Percentiles rank a stretch among this genome's conserved stretches.
phyloP scores from a whole-genome alignment of 2,888 invertebrate species.

The Flexamia atlantica region DNA sequence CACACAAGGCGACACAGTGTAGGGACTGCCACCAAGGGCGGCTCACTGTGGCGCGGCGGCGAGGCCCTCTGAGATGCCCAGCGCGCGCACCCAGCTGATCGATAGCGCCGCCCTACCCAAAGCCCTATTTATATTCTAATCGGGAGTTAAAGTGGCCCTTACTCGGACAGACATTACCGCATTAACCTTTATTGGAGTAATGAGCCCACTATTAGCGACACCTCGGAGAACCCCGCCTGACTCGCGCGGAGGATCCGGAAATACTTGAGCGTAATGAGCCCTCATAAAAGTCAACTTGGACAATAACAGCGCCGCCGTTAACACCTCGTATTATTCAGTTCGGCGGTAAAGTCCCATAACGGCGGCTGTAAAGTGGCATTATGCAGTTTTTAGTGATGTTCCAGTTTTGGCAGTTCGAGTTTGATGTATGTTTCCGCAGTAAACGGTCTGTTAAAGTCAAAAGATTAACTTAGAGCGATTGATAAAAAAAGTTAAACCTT shows the following conservation, averaged over 20 bases:
- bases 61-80: neutral
- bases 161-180: constrained; percentile 44
- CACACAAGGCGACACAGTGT: neutral
- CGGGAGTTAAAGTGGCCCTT: constrained; percentile 48
- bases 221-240: neutral
- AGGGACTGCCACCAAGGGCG: neutral
- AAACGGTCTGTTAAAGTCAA: too few species aligned
- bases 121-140: constrained; percentile 55
- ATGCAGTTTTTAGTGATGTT: neutral
- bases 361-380: neutral
- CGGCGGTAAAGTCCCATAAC: neutral
- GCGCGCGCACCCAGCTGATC: constrained; percentile 29
- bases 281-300: neutral
- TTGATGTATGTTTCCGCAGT: too few species aligned
- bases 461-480: too few species aligned
- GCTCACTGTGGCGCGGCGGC: neutral
- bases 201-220: neutral
- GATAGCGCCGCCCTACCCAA: constrained; percentile 43
- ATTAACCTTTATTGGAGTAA: constrained; percentile 1
- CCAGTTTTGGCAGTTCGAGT: neutral
- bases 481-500: neutral
- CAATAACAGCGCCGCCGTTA: neutral
- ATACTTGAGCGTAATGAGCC: neutral
- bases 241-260: neutral
- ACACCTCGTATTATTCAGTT: neutral